These are phyloP conservation scores for Mobula hypostoma DNA, from an alignment of 2,113 vertebrate species.

Conservation along the genomic window DNA sequence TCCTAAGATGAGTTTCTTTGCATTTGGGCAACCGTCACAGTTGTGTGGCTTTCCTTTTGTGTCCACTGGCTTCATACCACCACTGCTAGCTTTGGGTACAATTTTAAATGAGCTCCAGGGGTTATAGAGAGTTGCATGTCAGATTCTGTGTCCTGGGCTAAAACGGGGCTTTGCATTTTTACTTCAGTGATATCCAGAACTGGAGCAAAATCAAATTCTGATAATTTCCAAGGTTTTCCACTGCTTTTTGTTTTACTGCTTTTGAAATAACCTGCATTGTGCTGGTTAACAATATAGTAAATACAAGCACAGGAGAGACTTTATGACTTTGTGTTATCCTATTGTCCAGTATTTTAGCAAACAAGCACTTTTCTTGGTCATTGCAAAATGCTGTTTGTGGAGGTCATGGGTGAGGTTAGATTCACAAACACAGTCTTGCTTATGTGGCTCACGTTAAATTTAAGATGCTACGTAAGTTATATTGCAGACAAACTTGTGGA, in stretches of 20 bases:
- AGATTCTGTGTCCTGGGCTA: neutral
- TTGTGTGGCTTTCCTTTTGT: slow-evolving; percentile 16
- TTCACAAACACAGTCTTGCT: neutral
- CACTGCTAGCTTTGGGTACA: neutral
- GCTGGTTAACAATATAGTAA: slow-evolving; percentile 11
- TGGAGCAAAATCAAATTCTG: neutral
- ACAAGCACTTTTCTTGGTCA: neutral
- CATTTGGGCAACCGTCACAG: too few species aligned
- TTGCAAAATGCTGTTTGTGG: slow-evolving; percentile 18
- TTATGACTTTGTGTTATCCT: neutral
- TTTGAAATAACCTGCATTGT: slow-evolving; percentile 10
- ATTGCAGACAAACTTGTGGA: neutral
- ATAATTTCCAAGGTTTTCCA: neutral
- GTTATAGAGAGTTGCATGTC: neutral
- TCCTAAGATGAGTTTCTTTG: too few species aligned
- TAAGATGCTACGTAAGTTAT: neutral
- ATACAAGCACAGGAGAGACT: neutral
- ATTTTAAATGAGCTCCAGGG: neutral
- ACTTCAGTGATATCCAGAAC: neutral
- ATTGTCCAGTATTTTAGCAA: neutral
- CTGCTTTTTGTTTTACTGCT: neutral
- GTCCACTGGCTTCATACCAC: neutral
- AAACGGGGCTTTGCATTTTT: neutral
- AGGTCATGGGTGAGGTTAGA: slow-evolving; percentile 15
- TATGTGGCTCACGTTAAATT: neutral